Evolutionary conservation across 2,113 vertebrate species (phyloP).

Genomic region (Lanius ludovicianus): DNA sequence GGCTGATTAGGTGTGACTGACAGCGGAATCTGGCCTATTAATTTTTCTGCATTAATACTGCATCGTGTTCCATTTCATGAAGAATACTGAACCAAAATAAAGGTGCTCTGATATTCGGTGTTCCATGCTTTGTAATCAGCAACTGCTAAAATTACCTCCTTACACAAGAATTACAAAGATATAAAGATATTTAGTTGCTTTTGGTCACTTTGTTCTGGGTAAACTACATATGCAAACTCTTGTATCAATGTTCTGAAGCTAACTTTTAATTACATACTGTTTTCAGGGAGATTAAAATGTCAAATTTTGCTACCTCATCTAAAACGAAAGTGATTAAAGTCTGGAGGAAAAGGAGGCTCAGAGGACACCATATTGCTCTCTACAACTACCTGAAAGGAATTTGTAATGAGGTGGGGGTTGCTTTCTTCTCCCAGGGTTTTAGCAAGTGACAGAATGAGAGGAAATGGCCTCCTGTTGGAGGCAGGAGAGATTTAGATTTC

Average conservation of each 20-base stretch:
- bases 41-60: background rate
- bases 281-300: background rate
- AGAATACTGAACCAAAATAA: background rate
- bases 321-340: background rate
- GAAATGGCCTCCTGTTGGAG: background rate
- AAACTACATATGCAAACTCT: background rate
- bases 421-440: background rate
- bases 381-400: background rate
- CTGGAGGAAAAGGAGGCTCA: background rate
- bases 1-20: constrained; percentile 1
- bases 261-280: background rate
- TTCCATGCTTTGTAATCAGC: background rate
- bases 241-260: background rate
- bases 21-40: background rate
- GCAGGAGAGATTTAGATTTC: background rate
- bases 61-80: background rate
- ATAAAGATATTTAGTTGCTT: background rate
- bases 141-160: background rate
- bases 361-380: background rate
- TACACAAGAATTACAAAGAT: background rate
- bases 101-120: background rate
- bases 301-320: background rate
- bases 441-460: background rate
- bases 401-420: background rate
- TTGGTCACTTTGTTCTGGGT: background rate